These are phyloP conservation scores for Arvicanthis niloticus DNA, from an alignment of 2,113 vertebrate genomes.

Conservation along the genomic window DNA sequence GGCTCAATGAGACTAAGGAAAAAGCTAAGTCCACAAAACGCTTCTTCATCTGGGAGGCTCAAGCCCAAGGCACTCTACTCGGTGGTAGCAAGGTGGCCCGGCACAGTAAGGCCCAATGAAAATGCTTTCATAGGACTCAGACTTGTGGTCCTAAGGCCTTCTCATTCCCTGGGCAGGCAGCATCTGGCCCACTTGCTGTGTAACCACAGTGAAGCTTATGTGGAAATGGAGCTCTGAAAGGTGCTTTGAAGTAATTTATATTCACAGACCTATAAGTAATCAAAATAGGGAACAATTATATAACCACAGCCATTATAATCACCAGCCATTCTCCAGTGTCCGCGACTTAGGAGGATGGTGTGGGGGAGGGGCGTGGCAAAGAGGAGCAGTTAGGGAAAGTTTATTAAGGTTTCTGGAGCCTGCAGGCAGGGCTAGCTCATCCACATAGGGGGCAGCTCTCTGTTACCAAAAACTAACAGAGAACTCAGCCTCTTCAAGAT, in stretches of 20 bases:
- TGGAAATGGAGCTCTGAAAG: background rate
- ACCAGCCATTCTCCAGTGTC: background rate
- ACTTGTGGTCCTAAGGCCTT: background rate
- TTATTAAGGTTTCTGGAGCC: background rate
- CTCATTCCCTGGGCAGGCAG: background rate
- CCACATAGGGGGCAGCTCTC: background rate
- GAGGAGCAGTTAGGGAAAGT: background rate
- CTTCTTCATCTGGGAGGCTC: background rate
- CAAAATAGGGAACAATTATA: background rate
- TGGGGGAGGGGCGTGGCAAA: background rate
- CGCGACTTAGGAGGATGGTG: background rate
- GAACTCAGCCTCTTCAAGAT: background rate
- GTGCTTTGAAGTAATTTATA: background rate
- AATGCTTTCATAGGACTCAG: too few relatives aligned
- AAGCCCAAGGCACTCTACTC: background rate
- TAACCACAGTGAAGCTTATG: background rate
- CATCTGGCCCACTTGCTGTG: background rate
- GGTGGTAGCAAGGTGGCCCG: background rate
- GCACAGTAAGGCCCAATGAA: background rate
- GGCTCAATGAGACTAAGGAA: background rate
- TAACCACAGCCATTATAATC: background rate
- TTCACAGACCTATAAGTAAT: constrained; percentile 4
- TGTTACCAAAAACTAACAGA: background rate
- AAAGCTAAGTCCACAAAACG: background rate
- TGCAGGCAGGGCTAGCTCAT: background rate